These are phyloP conservation scores for Piprites chloris DNA, from an alignment of 2,113 vertebrate genomes.

Conservation along the genomic window DNA sequence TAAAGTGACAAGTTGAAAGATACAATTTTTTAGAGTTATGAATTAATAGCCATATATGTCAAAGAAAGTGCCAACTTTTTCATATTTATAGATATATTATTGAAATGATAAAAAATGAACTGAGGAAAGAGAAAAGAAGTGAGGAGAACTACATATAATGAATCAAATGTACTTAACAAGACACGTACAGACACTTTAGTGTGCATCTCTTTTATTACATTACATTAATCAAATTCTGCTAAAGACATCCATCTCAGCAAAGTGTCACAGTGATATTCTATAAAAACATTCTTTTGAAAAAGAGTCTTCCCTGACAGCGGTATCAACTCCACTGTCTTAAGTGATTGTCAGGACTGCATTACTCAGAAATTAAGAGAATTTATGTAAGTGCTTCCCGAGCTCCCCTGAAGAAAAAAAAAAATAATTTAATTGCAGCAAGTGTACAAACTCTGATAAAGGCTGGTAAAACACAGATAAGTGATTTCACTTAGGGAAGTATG, in stretches of 20 bases:
- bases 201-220: constrained; percentile 88
- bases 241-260: constrained; percentile 80
- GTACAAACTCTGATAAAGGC: constrained; percentile 82
- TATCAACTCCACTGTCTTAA: constrained; percentile 84
- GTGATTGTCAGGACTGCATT: constrained; percentile 84
- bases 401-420: constrained; percentile 80
- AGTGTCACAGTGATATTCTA: constrained; percentile 81
- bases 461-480: constrained; percentile 80
- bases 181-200: constrained; percentile 85
- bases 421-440: constrained; percentile 86
- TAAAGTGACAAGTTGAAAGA: constrained; percentile 82
- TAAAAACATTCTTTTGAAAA: constrained; percentile 79
- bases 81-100: constrained; percentile 93
- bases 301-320: constrained; percentile 78
- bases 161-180: constrained; percentile 89
- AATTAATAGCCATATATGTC: constrained; percentile 83
- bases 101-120: constrained; percentile 89
- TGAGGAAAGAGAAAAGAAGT: constrained; percentile 78
- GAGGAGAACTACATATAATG: constrained; percentile 82
- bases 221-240: constrained; percentile 88
- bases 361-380: constrained; percentile 91
- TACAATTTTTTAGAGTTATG: constrained; percentile 82
- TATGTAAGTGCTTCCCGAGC: constrained; percentile 75
- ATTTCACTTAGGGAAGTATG: constrained; percentile 75
- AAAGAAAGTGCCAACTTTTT: constrained; percentile 87